phyloP scores from a whole-genome alignment of 2,797 vertebrate species.

The Furcifer pardalis region DNA sequence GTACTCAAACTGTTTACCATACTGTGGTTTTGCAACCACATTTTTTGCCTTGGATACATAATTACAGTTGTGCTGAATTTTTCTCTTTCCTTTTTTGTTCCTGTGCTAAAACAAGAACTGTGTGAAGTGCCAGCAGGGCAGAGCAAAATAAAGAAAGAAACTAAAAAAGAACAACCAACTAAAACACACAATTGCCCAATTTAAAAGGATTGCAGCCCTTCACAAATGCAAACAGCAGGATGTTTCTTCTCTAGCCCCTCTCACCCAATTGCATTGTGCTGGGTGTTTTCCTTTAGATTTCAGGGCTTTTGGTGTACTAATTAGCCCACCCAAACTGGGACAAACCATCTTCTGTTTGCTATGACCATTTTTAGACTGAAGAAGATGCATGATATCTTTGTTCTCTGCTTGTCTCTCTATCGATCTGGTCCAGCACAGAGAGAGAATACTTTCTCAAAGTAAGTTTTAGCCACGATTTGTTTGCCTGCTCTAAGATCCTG shows the following conservation, averaged over 20 bases:
- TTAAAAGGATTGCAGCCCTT: slow-evolving; percentile 14
- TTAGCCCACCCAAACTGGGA: slow-evolving; percentile 14
- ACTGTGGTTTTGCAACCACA: slow-evolving; percentile 9
- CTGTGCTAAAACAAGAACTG: slow-evolving; percentile 8
- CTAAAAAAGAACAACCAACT: not conserved
- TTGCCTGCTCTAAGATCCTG: not conserved
- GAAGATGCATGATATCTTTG: not conserved
- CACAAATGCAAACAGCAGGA: not conserved
- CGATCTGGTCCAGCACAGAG: not conserved
- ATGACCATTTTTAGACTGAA: slow-evolving; percentile 4
- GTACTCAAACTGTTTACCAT: not conserved
- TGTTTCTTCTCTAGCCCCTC: not conserved
- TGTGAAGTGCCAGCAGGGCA: not conserved
- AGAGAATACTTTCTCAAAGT: not conserved
- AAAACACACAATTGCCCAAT: slow-evolving; percentile 16
- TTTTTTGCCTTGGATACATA: not conserved
- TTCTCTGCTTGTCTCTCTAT: not conserved
- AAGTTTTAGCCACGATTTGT: not conserved
- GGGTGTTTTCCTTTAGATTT: slow-evolving; percentile 6
- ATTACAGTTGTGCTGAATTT: not conserved
- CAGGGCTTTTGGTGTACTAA: slow-evolving; percentile 5
- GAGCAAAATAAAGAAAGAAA: not conserved
- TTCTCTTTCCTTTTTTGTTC: not conserved
- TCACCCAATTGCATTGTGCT: slow-evolving; percentile 21
- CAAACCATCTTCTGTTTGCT: not conserved